Conservation (phyloP, 2,888 invertebrate genomes). For the Rhorus exstirpatorius region DNA sequence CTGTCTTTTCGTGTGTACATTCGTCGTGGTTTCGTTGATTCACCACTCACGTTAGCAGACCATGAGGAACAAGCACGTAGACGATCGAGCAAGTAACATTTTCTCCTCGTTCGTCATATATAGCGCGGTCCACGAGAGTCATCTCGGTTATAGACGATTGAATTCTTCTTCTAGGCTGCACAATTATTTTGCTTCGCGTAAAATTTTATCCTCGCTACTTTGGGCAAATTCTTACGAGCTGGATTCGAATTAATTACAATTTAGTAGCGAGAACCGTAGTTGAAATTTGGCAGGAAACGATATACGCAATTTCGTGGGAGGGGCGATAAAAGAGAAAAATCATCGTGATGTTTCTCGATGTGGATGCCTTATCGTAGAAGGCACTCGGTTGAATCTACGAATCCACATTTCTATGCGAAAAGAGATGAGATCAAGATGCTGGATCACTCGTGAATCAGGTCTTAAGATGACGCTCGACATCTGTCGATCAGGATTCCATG, state of each 20-base stretch:
- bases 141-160: slow-evolving; percentile 47
- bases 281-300: background rate
- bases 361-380: background rate
- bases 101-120: too few species aligned
- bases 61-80: slow-evolving; percentile 71
- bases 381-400: background rate
- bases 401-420: slow-evolving; percentile 16
- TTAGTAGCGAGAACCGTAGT: background rate
- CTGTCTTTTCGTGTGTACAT: slow-evolving; percentile 70
- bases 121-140: slow-evolving; percentile 50
- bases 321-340: slow-evolving; percentile 4
- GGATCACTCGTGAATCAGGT: slow-evolving; percentile 67
- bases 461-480: slow-evolving; percentile 76
- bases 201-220: background rate
- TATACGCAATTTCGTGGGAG: background rate
- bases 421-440: slow-evolving; percentile 72
- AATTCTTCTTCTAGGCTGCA: background rate
- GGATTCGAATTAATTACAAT: background rate
- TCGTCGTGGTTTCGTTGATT: slow-evolving; percentile 76
- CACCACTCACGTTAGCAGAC: slow-evolving; percentile 81
- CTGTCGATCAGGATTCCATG: slow-evolving; percentile 71
- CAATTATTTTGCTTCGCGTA: background rate
- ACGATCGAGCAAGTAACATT: slow-evolving; percentile 66
- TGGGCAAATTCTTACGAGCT: background rate
- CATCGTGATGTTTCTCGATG: slow-evolving; percentile 29